phyloP scores from a whole-genome alignment of 2,888 invertebrate species.

The Cerastis leucographa region DNA sequence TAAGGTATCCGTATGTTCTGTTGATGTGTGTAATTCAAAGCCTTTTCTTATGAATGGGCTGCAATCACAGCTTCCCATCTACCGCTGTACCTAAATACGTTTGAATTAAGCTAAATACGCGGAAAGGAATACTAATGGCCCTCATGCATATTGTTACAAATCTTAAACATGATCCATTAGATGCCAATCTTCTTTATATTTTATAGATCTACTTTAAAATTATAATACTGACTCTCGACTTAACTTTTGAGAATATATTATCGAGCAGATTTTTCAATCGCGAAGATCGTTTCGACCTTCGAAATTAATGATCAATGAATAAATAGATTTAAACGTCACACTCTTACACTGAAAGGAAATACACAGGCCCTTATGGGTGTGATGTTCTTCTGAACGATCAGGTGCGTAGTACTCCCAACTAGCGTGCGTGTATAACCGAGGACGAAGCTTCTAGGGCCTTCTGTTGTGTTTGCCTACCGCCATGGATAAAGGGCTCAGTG shows the following conservation, averaged over 20 bases:
- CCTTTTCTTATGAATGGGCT: background rate
- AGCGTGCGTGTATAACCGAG: background rate
- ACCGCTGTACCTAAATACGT: background rate
- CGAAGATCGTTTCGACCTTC: background rate
- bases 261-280: background rate
- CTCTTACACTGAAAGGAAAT: no score
- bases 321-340: background rate
- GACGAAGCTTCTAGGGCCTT: background rate
- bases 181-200: constrained; percentile 10
- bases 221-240: constrained; percentile 1
- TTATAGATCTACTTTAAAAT: constrained; percentile 13
- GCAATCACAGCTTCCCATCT: background rate
- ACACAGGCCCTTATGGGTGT: no score
- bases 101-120: background rate
- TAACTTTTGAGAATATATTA: background rate
- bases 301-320: background rate
- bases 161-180: constrained; percentile 17
- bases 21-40: no score
- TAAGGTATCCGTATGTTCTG: no score
- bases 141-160: constrained; percentile 2
- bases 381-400: background rate
- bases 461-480: background rate
- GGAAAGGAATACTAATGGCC: constrained; percentile 18
- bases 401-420: background rate
- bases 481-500: background rate